Evolutionary conservation across 2,797 vertebrate genomes (phyloP), one percentile per base, ranked within the genome.

Genomic region (Hybognathus amarus): DNA sequence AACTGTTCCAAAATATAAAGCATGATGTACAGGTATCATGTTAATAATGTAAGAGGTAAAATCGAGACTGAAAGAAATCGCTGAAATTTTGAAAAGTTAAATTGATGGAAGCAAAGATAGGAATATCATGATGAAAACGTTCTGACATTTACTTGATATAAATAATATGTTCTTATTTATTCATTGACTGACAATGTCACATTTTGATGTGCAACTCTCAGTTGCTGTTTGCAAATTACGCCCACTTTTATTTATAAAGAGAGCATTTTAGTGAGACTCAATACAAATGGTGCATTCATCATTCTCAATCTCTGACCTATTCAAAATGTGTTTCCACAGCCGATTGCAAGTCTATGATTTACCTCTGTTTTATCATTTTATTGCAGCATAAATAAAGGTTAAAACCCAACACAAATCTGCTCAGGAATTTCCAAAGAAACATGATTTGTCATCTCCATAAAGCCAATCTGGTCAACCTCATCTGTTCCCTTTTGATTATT

Each of bases 381-480:
- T 15, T 74, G 20, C 15, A 27, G 24, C 22, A 11, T 27, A 77
- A 77, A 64, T 77, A 77, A 47, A 42, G 50, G 63, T 76, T 66
- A 76, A 76, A 66, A 52, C 38, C 18, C 45, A 69, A 45, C 0
- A 18, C 45, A 83, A 76, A 76, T 76, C 71, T 52, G 4, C 73
- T 83, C 38, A 70, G 38, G 40, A 77, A 47, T 77, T 42, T 76
- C 38, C 61, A 67, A 33, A 24, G 18, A 68, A 47, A 59, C 71
- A 42, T 59, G 22, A 69, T 77, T 68, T 5, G 36, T 36, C 12
- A 40, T 59, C 74, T 70, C 40, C 64, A 76, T 76, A 20, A 59
- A 77, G 73, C 50, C 52, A 83, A 83, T 83, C 82, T 77, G 74
- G 27, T 83, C 52, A 83, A 83, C 50, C 50, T 68, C 74, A 83